Base-by-base conservation (phyloP, 1,140 invertebrate genomes). In the Paramacrobiotus metropolitanus region DNA sequence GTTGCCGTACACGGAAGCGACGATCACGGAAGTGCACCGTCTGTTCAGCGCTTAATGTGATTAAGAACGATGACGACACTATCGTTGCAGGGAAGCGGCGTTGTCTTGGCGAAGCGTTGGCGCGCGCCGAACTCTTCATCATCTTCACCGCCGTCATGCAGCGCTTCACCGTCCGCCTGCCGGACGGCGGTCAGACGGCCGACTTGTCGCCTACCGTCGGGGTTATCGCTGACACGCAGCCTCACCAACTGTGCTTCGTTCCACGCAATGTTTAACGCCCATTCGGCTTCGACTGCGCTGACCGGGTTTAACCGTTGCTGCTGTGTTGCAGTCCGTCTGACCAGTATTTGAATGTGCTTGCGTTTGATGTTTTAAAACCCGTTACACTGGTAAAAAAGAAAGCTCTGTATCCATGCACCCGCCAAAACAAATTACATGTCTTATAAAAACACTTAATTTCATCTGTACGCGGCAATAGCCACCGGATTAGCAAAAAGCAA, bases 191-290 rank as follows among this genome's bases (percentile, higher is more conserved):
- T 9, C 9, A 9, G 34, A 40, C n/a, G 9, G 9, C 34, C 34
- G 34, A 9, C 9, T 9, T 9, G 9, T 9, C 9, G 9, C n/a
- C 9, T n/a, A 40, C 34, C 9, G 9, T 9, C 34, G 34, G 34
- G 9, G n/a, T n/a, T 9, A n/a, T 40, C 34, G n/a, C n/a, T 9
- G 34, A 9, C 34, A 9, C 34, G 34, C 9, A 40, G 34, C 63
- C 44, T 64, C 67, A 45, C 68, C 72, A 72, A 74, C 68, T 74
- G 73, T 68, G 72, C n/a, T 40, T 40, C 34, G 34, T 40, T 9
- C 34, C 34, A 9, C 76, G 44, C n/a, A n/a, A n/a, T n/a, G n/a
- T n/a, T n/a, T n/a, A n/a, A n/a, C n/a, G n/a, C n/a, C n/a, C n/a
- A n/a, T n/a, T n/a, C n/a, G n/a, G n/a, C n/a, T n/a, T n/a, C n/a